Conservation (phyloP, 2,797 vertebrate species). For the Scarus forsteni region DNA sequence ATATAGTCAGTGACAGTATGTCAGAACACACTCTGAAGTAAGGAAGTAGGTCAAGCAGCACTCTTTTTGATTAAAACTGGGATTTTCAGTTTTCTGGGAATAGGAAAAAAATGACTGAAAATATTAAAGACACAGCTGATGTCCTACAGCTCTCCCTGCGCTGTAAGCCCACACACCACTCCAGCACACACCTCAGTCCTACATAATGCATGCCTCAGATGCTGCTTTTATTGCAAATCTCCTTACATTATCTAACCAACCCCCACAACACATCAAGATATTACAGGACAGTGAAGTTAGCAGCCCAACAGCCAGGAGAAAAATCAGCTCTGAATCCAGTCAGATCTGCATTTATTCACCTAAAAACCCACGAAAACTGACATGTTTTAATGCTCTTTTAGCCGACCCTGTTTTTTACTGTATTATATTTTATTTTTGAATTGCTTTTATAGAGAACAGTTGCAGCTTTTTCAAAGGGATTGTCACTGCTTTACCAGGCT, state of each 20-base stretch:
- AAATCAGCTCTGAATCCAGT: neutral
- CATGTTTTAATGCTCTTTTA: neutral
- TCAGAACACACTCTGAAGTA: neutral
- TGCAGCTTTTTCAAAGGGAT: neutral
- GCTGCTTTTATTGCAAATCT: neutral
- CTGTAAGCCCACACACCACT: neutral
- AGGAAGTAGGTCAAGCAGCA: slow-evolving; percentile 1
- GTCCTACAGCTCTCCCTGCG: neutral
- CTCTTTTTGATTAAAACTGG: neutral
- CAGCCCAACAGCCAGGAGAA: neutral
- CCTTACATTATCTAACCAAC: neutral
- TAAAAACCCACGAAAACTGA: neutral
- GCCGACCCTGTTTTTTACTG: neutral
- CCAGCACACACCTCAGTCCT: neutral
- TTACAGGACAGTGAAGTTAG: neutral
- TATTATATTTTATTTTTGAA: neutral
- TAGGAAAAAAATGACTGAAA: neutral
- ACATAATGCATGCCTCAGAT: neutral
- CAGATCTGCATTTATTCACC: neutral
- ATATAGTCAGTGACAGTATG: neutral
- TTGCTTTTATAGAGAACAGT: neutral
- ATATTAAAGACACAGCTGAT: neutral
- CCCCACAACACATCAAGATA: neutral
- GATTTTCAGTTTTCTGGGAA: neutral
- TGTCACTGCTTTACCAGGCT: neutral